Percentiles rank a stretch among this genome's conserved stretches.
Evolutionary conservation across 2,113 vertebrate genomes (phyloP).

Genomic region (Xenopus laevis): DNA sequence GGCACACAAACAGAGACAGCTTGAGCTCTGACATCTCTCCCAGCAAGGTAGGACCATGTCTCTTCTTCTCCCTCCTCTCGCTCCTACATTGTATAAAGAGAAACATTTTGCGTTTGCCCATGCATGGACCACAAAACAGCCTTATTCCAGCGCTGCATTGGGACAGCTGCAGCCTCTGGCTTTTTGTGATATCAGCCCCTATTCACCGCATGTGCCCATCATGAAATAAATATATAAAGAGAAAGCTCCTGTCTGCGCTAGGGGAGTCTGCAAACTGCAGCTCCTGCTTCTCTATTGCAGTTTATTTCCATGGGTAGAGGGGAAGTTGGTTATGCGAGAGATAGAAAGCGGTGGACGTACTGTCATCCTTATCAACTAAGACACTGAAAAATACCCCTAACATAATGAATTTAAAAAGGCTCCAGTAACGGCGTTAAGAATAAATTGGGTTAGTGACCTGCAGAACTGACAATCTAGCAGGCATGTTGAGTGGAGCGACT

Average conservation of each 20-base stretch:
- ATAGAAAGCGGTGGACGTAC: background rate
- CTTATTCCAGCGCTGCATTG: slow-evolving; percentile 1
- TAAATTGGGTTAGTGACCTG: background rate
- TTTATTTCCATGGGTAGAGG: background rate
- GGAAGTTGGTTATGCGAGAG: slow-evolving; percentile 17
- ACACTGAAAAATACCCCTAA: background rate
- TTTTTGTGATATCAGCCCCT: background rate
- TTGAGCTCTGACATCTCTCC: slow-evolving; percentile 16
- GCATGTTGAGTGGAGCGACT: too few relatives aligned
- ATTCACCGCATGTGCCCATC: background rate
- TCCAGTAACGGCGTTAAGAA: background rate
- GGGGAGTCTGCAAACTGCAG: background rate
- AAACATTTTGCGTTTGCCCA: background rate
- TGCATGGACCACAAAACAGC: background rate
- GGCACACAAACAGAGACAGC: slow-evolving; percentile 17
- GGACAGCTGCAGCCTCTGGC: slow-evolving; percentile 2
- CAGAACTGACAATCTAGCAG: slow-evolving; percentile 32
- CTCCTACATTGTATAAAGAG: slow-evolving; percentile 9
- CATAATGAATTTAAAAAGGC: background rate
- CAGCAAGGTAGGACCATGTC: slow-evolving; percentile 36
- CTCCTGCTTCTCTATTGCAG: slow-evolving; percentile 9
- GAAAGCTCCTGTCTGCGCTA: slow-evolving; percentile 6
- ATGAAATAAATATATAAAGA: background rate
- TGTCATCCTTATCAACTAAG: background rate
- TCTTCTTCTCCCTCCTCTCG: background rate